Percentiles rank a stretch among this genome's conserved stretches.
Evolutionary conservation across 92 coral and sea anemone species (phyloP).

Genomic region (Actinernus sp.): DNA sequence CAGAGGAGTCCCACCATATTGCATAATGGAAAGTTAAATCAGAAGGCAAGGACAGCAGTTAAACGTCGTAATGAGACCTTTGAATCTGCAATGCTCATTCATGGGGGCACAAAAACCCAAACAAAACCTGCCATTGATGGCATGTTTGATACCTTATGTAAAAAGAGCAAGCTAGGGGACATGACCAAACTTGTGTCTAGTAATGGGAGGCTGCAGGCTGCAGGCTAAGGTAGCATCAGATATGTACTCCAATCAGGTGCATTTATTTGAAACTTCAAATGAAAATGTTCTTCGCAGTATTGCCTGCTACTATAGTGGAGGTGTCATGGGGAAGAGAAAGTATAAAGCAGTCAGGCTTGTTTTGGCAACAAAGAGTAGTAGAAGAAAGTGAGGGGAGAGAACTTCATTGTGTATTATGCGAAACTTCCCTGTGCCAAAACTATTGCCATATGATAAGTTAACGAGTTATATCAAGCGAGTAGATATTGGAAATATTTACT

Average conservation of each 20-base stretch:
- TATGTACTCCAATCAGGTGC: constrained; percentile 18
- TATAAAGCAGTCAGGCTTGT: constrained; percentile 50
- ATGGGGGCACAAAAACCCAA: constrained; percentile 26
- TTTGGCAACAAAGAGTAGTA: constrained; percentile 50
- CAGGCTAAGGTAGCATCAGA: constrained; percentile 60
- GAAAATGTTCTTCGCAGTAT: constrained; percentile 56
- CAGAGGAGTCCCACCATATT: constrained; percentile 48
- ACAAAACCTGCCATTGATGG: too few relatives aligned
- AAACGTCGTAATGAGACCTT: constrained; percentile 46
- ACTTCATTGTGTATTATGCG: constrained; percentile 40
- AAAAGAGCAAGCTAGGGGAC: constrained; percentile 47
- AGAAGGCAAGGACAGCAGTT: constrained; percentile 38
- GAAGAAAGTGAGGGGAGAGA: constrained; percentile 38
- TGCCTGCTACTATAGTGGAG: constrained; percentile 54
- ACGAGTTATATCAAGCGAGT: constrained; percentile 26
- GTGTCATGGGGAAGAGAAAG: constrained; percentile 52
- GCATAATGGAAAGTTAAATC: constrained; percentile 52
- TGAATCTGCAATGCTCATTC: constrained; percentile 37
- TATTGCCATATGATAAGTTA: constrained; percentile 35
- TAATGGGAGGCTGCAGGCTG: constrained; percentile 34
- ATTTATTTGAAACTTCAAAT: constrained; percentile 61
- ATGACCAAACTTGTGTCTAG: constrained; percentile 49
- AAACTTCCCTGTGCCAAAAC: constrained; percentile 21
- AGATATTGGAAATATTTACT: constrained; percentile 47
- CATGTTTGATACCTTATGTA: constrained; percentile 56